phyloP scores from a whole-genome alignment of 2,113 vertebrate genomes.

The Ammodytes marinus region DNA sequence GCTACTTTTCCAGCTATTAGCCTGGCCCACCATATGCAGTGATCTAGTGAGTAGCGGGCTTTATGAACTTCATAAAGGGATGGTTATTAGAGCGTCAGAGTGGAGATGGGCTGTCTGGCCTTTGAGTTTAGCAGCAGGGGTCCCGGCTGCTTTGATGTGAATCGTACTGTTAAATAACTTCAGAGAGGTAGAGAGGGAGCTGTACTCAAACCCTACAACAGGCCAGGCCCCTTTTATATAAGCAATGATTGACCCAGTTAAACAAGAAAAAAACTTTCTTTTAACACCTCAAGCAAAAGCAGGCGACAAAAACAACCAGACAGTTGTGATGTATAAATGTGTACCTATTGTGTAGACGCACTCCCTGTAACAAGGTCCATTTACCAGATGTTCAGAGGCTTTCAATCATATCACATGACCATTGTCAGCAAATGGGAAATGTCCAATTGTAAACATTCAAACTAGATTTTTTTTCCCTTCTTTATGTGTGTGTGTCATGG shows the following conservation, averaged over 20 bases:
- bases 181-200: slow-evolving; percentile 62
- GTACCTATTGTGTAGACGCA: neutral
- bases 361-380: neutral
- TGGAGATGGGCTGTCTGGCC: slow-evolving; percentile 65
- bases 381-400: neutral
- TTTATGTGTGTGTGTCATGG: too few relatives aligned
- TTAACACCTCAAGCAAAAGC: neutral
- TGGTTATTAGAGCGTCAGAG: slow-evolving; percentile 69
- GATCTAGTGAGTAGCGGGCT: slow-evolving; percentile 66
- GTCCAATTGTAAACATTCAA: neutral
- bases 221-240: slow-evolving; percentile 35
- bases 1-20: slow-evolving; percentile 74
- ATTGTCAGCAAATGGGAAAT: neutral
- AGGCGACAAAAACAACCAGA: neutral
- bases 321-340: neutral
- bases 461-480: too few relatives aligned
- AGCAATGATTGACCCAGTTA: slow-evolving; percentile 44
- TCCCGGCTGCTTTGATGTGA: slow-evolving; percentile 74
- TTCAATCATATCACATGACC: slow-evolving; percentile 15
- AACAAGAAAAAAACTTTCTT: neutral
- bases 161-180: slow-evolving; percentile 71
- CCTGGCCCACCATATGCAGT: slow-evolving; percentile 58
- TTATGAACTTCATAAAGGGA: slow-evolving; percentile 73
- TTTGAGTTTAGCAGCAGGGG: slow-evolving; percentile 74
- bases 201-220: slow-evolving; percentile 48